phyloP scores from a whole-genome alignment of 2,797 vertebrate species.

The Bothrops alternatus region DNA sequence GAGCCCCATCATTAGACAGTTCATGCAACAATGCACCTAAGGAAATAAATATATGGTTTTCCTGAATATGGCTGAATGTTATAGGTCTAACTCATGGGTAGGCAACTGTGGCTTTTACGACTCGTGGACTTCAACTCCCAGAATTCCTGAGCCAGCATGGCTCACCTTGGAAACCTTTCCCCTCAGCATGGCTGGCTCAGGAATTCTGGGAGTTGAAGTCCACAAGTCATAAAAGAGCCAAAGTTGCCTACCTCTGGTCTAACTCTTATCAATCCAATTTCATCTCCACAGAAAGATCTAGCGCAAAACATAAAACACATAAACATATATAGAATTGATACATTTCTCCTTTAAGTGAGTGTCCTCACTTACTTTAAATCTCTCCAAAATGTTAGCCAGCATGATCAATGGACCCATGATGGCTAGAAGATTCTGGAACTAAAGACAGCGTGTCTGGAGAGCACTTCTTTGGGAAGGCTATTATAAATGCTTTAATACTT shows the following conservation, averaged over 20 bases:
- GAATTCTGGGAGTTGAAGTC: no score
- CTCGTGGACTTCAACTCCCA: no score
- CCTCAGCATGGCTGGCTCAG: no score
- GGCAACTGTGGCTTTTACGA: no score
- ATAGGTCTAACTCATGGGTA: neutral
- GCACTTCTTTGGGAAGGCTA: neutral
- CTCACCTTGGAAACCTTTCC: no score
- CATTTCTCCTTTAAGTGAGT: neutral
- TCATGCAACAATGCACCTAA: slow-evolving; percentile 80
- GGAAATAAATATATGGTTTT: neutral
- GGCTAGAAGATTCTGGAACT: neutral
- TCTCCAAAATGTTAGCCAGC: neutral
- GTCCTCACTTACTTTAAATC: neutral
- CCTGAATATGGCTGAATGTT: neutral
- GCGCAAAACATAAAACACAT: neutral
- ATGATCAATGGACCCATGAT: neutral
- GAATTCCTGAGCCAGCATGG: no score
- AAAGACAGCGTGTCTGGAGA: neutral
- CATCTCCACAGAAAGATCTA: neutral
- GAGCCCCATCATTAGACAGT: slow-evolving; percentile 80
- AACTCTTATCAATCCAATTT: neutral
- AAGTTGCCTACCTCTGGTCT: neutral
- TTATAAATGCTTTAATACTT: slow-evolving; percentile 54
- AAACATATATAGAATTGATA: neutral
- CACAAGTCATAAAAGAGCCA: no score